Percentiles rank a stretch among this genome's conserved stretches.
These are phyloP conservation scores for Aptenodytes patagonicus DNA, from an alignment of 2,113 vertebrate species.

Conservation along the genomic window DNA sequence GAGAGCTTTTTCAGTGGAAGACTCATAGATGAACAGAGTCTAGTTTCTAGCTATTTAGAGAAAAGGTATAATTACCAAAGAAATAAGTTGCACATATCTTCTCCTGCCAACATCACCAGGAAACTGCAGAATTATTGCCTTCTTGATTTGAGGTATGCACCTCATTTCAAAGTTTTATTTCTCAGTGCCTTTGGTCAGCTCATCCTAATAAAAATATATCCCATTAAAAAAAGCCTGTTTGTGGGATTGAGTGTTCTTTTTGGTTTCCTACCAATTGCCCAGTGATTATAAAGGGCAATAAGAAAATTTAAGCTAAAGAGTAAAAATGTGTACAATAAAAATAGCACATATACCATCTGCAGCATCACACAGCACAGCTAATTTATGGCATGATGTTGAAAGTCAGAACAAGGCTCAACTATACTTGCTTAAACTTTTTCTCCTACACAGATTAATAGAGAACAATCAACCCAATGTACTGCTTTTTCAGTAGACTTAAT, in stretches of 20 bases:
- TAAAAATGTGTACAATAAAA: not conserved
- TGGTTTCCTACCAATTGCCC: not conserved
- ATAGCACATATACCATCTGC: not conserved
- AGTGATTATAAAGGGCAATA: not conserved
- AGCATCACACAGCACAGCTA: not conserved
- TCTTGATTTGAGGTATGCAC: not conserved
- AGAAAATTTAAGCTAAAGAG: not conserved
- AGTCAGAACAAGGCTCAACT: not conserved
- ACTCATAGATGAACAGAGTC: not conserved
- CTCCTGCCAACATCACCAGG: not conserved
- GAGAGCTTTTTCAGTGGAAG: not conserved
- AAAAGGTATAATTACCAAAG: not conserved
- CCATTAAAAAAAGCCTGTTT: not conserved
- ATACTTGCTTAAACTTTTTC: conserved; percentile 12
- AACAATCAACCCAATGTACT: conserved; percentile 24
- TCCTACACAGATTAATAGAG: not conserved
- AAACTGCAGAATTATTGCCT: not conserved
- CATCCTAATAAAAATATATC: not conserved
- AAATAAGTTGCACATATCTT: not conserved
- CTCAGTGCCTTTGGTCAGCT: not conserved
- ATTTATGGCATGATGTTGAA: not conserved
- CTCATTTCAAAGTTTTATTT: not conserved
- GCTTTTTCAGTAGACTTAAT: conserved; percentile 7
- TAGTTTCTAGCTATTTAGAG: not conserved
- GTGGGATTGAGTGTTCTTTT: not conserved